Evolutionary conservation across 2,113 vertebrate species (phyloP).

Genomic region (Tympanuchus pallidicinctus): DNA sequence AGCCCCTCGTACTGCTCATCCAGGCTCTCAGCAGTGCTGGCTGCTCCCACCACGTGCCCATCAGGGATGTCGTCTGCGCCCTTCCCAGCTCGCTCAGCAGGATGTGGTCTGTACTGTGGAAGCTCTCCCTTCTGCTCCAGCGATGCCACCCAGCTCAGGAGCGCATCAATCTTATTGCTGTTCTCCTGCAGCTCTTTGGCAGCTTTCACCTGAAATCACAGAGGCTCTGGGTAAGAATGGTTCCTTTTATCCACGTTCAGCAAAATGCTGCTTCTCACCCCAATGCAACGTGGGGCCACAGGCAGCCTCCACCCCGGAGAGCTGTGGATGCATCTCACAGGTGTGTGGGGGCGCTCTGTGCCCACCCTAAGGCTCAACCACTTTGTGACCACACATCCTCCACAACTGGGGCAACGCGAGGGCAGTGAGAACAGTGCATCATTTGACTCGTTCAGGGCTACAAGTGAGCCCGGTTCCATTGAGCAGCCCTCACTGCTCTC

Average conservation of each 20-base stretch:
- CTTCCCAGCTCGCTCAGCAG: neutral
- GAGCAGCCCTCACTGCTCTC: accelerated
- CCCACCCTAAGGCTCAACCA: neutral
- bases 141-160: slow-evolving; percentile 80
- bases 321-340: neutral
- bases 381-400: neutral
- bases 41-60: neutral
- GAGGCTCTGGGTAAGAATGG: neutral
- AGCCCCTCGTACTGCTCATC: slow-evolving; percentile 82
- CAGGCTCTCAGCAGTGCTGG: slow-evolving; percentile 69
- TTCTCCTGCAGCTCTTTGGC: slow-evolving; percentile 91
- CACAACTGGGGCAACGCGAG: neutral
- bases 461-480: accelerated
- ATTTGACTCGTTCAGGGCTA: no score
- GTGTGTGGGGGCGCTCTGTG: neutral
- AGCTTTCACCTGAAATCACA: slow-evolving; percentile 86
- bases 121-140: slow-evolving; percentile 50
- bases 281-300: neutral
- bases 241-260: neutral
- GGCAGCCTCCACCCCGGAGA: accelerated
- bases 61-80: slow-evolving; percentile 28
- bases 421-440: no score
- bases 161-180: slow-evolving; percentile 84
- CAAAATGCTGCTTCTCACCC: neutral
- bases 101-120: neutral